phyloP scores from a whole-genome alignment of 2,888 invertebrate species.

The Lagria hirta region DNA sequence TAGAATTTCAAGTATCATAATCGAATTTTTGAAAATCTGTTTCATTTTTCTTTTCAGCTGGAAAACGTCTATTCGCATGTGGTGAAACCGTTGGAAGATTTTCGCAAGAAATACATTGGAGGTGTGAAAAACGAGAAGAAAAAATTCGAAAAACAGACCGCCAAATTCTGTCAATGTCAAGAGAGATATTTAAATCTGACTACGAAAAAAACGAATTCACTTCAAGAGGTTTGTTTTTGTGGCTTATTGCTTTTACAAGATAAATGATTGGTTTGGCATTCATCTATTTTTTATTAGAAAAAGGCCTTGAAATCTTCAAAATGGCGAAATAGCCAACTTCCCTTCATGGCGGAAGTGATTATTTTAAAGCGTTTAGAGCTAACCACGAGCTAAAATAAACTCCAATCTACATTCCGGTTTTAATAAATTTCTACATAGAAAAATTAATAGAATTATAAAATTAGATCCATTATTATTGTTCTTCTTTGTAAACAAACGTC shows the following conservation, averaged over 20 bases:
- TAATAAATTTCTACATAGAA: too few relatives aligned
- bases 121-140: constrained; percentile 95
- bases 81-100: constrained; percentile 88
- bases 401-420: too few relatives aligned
- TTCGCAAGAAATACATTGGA: constrained; percentile 93
- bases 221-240: constrained; percentile 80
- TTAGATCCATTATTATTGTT: too few relatives aligned
- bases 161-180: constrained; percentile 95
- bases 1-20: too few relatives aligned
- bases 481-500: too few relatives aligned
- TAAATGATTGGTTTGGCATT: too few relatives aligned
- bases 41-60: constrained; percentile 65
- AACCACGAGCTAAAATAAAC: too few relatives aligned
- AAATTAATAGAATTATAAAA: too few relatives aligned
- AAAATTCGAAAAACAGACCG: constrained; percentile 97
- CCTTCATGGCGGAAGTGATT: constrained; percentile 21
- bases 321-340: constrained; percentile 22
- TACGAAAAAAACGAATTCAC: constrained; percentile 83
- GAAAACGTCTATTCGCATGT: constrained; percentile 91
- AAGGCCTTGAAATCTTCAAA: constrained; percentile 12
- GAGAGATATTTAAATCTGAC: constrained; percentile 93
- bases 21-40: neutral
- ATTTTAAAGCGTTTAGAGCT: constrained; percentile 12
- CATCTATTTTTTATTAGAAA: constrained; percentile 3
- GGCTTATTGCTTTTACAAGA: too few relatives aligned